These are phyloP conservation scores for Lycocerus yunnanus DNA, from an alignment of 2,888 invertebrate genomes.

Conservation along the genomic window DNA sequence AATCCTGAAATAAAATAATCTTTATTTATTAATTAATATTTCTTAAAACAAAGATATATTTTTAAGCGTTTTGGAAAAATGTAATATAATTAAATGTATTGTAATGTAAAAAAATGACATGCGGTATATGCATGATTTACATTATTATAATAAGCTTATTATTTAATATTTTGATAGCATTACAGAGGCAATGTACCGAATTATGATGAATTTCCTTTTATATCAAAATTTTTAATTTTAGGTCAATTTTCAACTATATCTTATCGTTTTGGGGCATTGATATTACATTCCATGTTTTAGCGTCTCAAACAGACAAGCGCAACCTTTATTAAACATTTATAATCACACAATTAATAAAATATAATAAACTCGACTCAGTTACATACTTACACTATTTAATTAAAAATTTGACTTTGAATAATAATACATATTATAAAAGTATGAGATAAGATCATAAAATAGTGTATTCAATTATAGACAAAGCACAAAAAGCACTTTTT, in stretches of 20 bases:
- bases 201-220: neutral
- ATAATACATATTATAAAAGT: too few relatives aligned
- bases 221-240: neutral
- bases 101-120: too few relatives aligned
- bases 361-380: neutral
- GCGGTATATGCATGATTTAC: neutral
- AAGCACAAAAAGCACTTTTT: too few relatives aligned
- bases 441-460: too few relatives aligned
- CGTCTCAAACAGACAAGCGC: neutral
- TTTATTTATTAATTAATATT: too few relatives aligned
- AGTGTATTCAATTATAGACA: too few relatives aligned
- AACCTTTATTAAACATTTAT: neutral
- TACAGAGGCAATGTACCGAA: neutral
- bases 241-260: neutral
- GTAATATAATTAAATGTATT: too few relatives aligned
- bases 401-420: neutral
- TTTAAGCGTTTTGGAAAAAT: too few relatives aligned
- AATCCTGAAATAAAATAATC: conserved; percentile 56
- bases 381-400: neutral
- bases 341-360: neutral
- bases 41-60: too few relatives aligned
- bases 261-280: neutral
- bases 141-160: neutral
- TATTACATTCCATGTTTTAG: neutral
- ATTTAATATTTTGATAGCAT: neutral